Evolutionary conservation across 2,797 vertebrate species (phyloP), one percentile per base, ranked within the genome.

Genomic region (Rhabdomys pumilio): DNA sequence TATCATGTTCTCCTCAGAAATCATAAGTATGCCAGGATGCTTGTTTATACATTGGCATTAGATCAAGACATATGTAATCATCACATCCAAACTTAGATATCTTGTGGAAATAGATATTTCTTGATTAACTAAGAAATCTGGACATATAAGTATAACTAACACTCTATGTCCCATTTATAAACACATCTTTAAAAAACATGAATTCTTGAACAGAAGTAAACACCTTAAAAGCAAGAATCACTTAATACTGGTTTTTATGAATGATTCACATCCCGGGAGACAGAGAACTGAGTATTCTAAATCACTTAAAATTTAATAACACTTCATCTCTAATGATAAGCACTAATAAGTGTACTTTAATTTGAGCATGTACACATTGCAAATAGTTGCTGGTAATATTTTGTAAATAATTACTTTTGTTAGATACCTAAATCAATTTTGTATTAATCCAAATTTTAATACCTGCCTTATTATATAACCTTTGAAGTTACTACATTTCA

Each of bases 351-450:
- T 34, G 2, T 13, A 41, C 50, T 63, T 31, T 38, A 63, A 95
- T 7, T 80, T 94, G 17, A 55, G 12, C 83, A 50, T 86, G 76
- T n/a, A 53, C 2, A 91, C 41, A 67, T 20, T 65, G n/a, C 12
- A 65, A 93, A 86, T 87, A 55, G 29, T 69, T 95, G 57, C 55
- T 55, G 19, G 0, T 38, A 82, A 44, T 89, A 9, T 72, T 75
- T 57, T 44, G 69, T 57, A 80, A 86, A 72, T 29, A 76, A 55
- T 82, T n/a, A 96, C 86, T 63, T 87, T 84, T 94, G 9, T 53
- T 57, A 12, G 34, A 38, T 1, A 86, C 5, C 3, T 95, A 85
- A 3, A 89, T 82, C 2, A 53, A n/a, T 73, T 93, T 0, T 63
- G 9, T 63, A 31, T 76, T 80, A 10, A 82, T 41, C 6, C n/a